Evolutionary conservation across 2,888 invertebrate species (phyloP), one percentile per base, ranked within the genome.

Genomic region (Galerucella calmariensis): DNA sequence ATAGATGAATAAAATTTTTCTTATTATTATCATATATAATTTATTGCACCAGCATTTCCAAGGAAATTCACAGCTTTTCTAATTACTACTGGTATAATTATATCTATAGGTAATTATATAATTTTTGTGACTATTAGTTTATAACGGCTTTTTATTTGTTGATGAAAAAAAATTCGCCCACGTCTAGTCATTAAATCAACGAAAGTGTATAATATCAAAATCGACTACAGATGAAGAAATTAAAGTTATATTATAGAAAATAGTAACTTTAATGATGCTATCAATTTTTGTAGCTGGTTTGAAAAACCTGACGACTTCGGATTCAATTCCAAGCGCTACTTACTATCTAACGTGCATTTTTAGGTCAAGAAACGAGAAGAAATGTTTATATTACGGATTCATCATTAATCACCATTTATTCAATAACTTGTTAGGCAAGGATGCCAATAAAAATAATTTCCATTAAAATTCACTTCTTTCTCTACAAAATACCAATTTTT

Each of bases 321-420:
- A 51, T 51, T 51, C 14, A n/a, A 53, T 53, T 53, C n/a, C 53
- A 53, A 14, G 16, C 53, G 53, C n/a, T 16, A n/a, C 53, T 53
- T 14, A 48, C 11, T 14, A 41, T 48, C 14, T 48, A 53, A 53
- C 53, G 14, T n/a, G 4, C n/a, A 53, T 53, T 53, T 53, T 53
- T 53, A n/a, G 53, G 53, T 53, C n/a, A 53, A 14, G 53, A n/a
- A 53, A 53, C 8, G 53, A 53, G 53, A 53, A 53, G 53, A 53
- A 53, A 53, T 53, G 8, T 53, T 53, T 53, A n/a, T n/a, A n/a
- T 53, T 53, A 53, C 53, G 6, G 53, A 53, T 53, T 16, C 16
- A 14, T 8, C 12, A 53, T 14, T 16, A 14, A 53, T 53, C n/a
- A 53, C 8, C 8, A 48, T 48, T 11, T 14, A 48, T 14, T 41